Evolutionary conservation across 2,888 invertebrate species (phyloP).

Genomic region (Apomyelois bistriatella): DNA sequence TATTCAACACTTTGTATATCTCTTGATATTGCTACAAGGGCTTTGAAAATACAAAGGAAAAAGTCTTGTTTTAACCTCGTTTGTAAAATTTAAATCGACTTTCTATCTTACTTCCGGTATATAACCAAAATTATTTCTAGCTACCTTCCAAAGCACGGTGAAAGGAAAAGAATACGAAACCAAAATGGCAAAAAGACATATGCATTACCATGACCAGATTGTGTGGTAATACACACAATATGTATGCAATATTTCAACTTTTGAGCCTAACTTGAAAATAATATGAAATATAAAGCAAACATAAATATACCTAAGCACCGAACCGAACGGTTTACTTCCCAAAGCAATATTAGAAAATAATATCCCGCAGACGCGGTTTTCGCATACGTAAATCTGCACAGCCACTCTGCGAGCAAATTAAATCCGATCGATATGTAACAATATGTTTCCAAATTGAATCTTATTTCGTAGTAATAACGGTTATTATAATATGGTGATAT

Average conservation of each 20-base stretch:
- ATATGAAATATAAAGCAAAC: neutral
- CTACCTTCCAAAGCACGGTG: no score
- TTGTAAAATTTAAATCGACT: no score
- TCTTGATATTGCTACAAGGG: neutral
- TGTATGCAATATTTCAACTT: neutral
- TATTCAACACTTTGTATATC: neutral
- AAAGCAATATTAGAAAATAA: slow-evolving; percentile 13
- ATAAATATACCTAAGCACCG: neutral
- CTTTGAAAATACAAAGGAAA: neutral
- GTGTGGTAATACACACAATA: no score
- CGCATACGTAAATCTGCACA: slow-evolving; percentile 5
- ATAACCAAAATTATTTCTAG: no score
- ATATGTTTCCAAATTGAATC: slow-evolving; percentile 11
- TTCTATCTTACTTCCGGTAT: no score
- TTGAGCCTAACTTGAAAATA: neutral
- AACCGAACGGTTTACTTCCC: neutral
- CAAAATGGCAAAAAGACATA: no score
- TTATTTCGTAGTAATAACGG: slow-evolving; percentile 10
- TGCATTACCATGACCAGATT: no score
- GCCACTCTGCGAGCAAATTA: slow-evolving; percentile 11
- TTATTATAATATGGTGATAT: neutral
- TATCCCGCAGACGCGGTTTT: slow-evolving; percentile 11
- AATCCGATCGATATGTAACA: slow-evolving; percentile 10
- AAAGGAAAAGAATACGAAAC: no score
- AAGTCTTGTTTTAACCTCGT: neutral